Conservation (phyloP, 2,113 vertebrate species). For the Microcebus griseorufus region DNA sequence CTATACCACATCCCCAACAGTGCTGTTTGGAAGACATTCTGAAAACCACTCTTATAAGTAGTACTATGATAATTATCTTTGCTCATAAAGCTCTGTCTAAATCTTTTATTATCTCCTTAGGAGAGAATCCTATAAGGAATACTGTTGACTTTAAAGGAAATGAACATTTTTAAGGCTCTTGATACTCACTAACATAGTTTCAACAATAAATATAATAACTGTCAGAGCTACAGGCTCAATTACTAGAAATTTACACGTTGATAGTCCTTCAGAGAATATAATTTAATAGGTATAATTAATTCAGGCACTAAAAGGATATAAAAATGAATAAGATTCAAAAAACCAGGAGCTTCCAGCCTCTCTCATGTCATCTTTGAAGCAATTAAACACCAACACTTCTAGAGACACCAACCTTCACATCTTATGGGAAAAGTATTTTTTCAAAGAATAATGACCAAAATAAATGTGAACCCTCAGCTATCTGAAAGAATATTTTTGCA, state of each 20-base stretch:
- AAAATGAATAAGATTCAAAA: not conserved
- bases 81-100: not conserved
- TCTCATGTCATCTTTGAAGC: not conserved
- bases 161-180: not conserved
- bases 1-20: not conserved
- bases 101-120: not conserved
- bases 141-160: not conserved
- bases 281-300: not conserved
- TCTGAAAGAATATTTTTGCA: not conserved
- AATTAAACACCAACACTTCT: not conserved
- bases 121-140: not conserved
- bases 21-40: not conserved
- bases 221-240: not conserved
- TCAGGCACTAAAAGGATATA: not conserved
- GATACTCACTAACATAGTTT: not conserved
- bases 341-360: not conserved
- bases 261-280: not conserved
- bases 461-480: not conserved
- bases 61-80: not conserved
- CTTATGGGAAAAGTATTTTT: not conserved
- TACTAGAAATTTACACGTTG: not conserved
- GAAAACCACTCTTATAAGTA: not conserved
- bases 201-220: not conserved
- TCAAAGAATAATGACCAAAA: slow-evolving; percentile 32
- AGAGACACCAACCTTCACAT: not conserved